Evolutionary conservation across 1,140 invertebrate genomes (phyloP).

Genomic region (Oncopodura yosiiana): DNA sequence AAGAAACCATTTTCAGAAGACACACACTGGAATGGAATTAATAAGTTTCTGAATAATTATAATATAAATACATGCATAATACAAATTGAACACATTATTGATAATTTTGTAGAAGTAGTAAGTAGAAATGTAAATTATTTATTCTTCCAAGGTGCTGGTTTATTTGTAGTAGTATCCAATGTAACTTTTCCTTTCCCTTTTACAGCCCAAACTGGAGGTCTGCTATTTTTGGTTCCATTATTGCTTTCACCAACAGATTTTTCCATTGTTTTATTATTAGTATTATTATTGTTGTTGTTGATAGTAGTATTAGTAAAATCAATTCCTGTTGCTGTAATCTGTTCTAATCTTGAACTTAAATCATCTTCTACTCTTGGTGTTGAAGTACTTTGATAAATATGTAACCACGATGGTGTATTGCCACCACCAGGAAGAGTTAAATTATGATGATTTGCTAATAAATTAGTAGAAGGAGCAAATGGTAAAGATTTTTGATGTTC

Average conservation of each 20-base stretch:
- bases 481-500: too few relatives aligned
- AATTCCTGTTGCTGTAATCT: constrained; percentile 10
- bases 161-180: constrained; percentile 2
- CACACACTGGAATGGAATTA: too few relatives aligned
- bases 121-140: too few relatives aligned
- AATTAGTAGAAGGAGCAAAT: too few relatives aligned
- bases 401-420: constrained; percentile 29
- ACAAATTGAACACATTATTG: too few relatives aligned
- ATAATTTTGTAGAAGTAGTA: too few relatives aligned
- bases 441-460: too few relatives aligned
- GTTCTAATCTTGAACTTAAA: constrained; percentile 22
- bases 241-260: not conserved
- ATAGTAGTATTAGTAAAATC: not conserved
- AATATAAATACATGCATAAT: too few relatives aligned
- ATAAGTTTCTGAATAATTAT: too few relatives aligned
- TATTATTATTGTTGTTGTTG: not conserved
- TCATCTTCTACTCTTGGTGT: constrained; percentile 16
- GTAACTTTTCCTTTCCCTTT: constrained; percentile 13
- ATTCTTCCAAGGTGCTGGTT: constrained; percentile 10
- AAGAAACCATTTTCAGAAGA: too few relatives aligned
- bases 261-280: not conserved
- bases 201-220: constrained; percentile 13
- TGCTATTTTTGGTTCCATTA: not conserved
- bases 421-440: constrained; percentile 6
- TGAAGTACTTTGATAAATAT: constrained; percentile 29